Base-by-base conservation (phyloP, 2,113 vertebrate species). In the Lasiurus cinereus region DNA sequence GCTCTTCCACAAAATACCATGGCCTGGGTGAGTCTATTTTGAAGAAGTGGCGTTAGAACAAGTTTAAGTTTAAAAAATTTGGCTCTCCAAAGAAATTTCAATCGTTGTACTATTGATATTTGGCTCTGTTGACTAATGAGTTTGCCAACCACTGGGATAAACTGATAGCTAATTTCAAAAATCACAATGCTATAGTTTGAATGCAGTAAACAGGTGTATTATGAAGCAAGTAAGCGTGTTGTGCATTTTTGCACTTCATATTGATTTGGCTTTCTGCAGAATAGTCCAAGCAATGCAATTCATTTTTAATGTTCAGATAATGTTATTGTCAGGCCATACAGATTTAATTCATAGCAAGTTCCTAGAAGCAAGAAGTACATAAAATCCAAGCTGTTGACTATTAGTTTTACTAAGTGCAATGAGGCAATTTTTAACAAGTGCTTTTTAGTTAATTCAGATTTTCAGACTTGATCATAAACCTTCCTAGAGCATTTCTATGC, bases 261-360 rank as follows among this genome's bases (percentile, higher is more conserved):
- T 69, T 82, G 72, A 92, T 92, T 95, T 94, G 77, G 46, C 56
- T 90, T 93, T 78, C 80, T 96, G 64, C 70, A 92, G 82, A 87
- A 88, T 93, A 85, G 90, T 66, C 66, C 39, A 21, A 92, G 69
- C 24, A 73, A 56, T 39, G 14, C 76, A 93, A 95, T 95, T 94
- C 94, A 93, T 95, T 96, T 90, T 92, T 70, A 92, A 62, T 92
- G 48, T 62, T 94, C 72, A 88, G 91, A 91, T 94, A 88, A 88
- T 90, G 67, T 79, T 83, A 88, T 50, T 83, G 50, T 93, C 78
- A 83, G 29, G 64, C 64, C 46, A 67, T 74, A 54, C 33, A 59
- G 50, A 67, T 27, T 52, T 93, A 94, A 88, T 88, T 96, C 54
- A 88, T 18, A 83, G 73, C 14, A 67, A 87, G 73, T 18, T 90